Conservation (phyloP, 23 tunicate species). For the Clavelina lepadiformis region DNA sequence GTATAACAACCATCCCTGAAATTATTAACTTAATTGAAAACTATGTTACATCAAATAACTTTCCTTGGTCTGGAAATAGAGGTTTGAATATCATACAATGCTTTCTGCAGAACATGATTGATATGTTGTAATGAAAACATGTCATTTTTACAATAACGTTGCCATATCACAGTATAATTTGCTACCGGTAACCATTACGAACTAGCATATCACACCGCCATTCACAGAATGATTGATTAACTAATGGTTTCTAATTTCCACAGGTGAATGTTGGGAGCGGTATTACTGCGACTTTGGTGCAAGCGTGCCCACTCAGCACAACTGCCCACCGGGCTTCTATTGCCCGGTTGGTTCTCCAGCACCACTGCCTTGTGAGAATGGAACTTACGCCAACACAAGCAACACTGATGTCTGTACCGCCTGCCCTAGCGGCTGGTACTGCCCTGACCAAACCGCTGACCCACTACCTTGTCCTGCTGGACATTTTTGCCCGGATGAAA, state of each 20-base stretch:
- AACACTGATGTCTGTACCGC: constrained; percentile 36
- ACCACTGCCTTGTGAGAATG: constrained; percentile 72
- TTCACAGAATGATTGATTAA: neutral
- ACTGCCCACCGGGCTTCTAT: constrained; percentile 68
- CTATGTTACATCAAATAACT: too few relatives aligned
- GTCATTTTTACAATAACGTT: too few relatives aligned
- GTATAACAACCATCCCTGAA: constrained; percentile 19
- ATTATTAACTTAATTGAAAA: too few relatives aligned
- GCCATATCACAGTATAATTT: too few relatives aligned
- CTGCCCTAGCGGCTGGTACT: constrained; percentile 92
- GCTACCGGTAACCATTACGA: too few relatives aligned
- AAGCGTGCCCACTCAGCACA: constrained; percentile 40
- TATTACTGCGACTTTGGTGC: constrained; percentile 82
- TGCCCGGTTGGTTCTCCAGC: constrained; percentile 43
- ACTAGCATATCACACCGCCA: too few relatives aligned
- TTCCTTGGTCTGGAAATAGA: too few relatives aligned
- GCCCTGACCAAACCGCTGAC: constrained; percentile 41
- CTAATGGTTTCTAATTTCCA: neutral
- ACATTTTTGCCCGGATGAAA: constrained; percentile 64
- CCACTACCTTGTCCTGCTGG: constrained; percentile 84
- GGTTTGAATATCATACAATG: too few relatives aligned
- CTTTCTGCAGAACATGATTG: too few relatives aligned
- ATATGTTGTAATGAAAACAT: too few relatives aligned
- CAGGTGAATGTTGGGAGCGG: constrained; percentile 65
- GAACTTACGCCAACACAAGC: constrained; percentile 70